Percentiles rank a stretch among this genome's conserved stretches.
Conservation (phyloP, 2,888 invertebrate species). For the Lissocephala sabroskyi region DNA sequence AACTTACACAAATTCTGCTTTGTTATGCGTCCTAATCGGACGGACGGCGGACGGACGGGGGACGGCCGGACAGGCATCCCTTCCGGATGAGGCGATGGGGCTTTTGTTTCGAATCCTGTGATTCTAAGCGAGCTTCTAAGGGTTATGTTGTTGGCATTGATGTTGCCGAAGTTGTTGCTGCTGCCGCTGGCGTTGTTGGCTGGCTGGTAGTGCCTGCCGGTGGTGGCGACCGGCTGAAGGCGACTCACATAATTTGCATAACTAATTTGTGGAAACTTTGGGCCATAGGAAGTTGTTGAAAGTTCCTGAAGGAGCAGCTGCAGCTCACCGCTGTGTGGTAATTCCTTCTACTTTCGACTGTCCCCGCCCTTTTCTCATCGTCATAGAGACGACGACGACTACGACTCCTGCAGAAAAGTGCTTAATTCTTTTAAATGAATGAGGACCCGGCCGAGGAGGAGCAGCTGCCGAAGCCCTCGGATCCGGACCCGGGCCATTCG, state of each 20-base stretch:
- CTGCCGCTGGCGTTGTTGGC: constrained; percentile 8
- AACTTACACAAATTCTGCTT: constrained; percentile 62
- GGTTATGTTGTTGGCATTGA: constrained; percentile 9
- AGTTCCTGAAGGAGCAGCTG: constrained; percentile 49
- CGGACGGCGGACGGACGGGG: not conserved
- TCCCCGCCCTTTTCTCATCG: not conserved
- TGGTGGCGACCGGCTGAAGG: constrained; percentile 27
- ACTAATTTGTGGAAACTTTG: constrained; percentile 60
- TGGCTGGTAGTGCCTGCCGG: constrained; percentile 26
- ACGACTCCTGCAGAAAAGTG: constrained; percentile 41
- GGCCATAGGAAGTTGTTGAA: constrained; percentile 64
- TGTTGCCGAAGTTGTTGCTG: constrained; percentile 4
- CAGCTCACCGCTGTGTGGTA: constrained; percentile 31
- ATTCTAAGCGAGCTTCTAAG: constrained; percentile 37
- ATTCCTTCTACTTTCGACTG: no score
- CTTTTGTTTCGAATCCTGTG: constrained; percentile 56
- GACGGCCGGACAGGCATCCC: not conserved
- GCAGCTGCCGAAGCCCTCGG: constrained; percentile 3
- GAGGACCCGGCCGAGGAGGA: constrained; percentile 1
- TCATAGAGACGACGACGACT: not conserved
- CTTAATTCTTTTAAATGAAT: constrained; percentile 56
- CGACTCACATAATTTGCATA: constrained; percentile 61
- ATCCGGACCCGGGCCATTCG: constrained; percentile 34
- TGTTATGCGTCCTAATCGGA: constrained; percentile 58
- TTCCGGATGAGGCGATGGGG: constrained; percentile 5